Evolutionary conservation across 2,113 vertebrate species (phyloP), one percentile per base, ranked within the genome.

Genomic region (Laticauda laticaudata): DNA sequence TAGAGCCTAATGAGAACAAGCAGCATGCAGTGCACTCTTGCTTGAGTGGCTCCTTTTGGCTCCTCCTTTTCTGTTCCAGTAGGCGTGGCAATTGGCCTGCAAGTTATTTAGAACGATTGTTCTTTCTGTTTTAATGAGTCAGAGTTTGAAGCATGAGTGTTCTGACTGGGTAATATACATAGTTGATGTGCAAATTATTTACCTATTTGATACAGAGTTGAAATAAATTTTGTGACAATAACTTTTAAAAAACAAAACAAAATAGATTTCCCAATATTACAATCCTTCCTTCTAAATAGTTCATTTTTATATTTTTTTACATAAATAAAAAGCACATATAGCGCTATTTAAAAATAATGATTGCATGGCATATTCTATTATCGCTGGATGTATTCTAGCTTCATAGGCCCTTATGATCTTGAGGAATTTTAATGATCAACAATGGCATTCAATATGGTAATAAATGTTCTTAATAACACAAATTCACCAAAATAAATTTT

Each of bases 361-460:
- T 34, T 53, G 43, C 26, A 3, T n/a, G 48, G 64, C 39, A 34
- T 53, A 92, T 88, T 92, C 86, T 85, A 51, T 94, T 0, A 7
- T 92, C 39, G 43, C 29, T 2, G 18, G 89, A 56, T 64, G 61
- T 92, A 92, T 0, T 0, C 93, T 93, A 93, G 89, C 3, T 1
- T 51, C 5, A 81, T 43, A 94, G 91, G 92, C 51, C 20, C 93
- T 0, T 92, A 34, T 5, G 94, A 43, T 92, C 94, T n/a, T 88
- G 90, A 96, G 93, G 93, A 96, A 94, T 89, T 54, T 64, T 61
- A 94, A 95, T 91, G 92, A 96, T 93, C 94, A 96, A 93, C 86
- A 93, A 87, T 92, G 87, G 85, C 88, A 92, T 92, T 93, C 93
- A 94, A 20, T 18, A 75, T 94, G 56, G 95, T 96, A 95, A 95